phyloP scores from a whole-genome alignment of 1,140 invertebrate genomes.

The Macrostomum lignano region DNA sequence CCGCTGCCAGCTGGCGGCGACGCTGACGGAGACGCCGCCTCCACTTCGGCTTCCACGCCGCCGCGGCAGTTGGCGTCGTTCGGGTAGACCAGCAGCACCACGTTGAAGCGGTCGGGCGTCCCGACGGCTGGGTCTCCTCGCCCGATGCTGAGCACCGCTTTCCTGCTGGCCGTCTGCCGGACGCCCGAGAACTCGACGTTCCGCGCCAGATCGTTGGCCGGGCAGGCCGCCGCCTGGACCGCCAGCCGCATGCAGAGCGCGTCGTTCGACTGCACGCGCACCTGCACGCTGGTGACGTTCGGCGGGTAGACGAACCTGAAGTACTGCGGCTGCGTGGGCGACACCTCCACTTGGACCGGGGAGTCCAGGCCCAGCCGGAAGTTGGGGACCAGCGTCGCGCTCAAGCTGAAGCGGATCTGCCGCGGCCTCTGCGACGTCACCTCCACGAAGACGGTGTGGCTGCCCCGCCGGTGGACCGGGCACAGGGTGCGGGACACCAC shows the following conservation, averaged over 20 bases:
- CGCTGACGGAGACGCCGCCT: too few species aligned
- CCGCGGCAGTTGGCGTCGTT: too few species aligned
- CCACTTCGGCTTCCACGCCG: too few species aligned
- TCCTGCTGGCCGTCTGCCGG: slow-evolving; percentile 41
- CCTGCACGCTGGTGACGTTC: slow-evolving; percentile 34
- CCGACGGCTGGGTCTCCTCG: too few species aligned
- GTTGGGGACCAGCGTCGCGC: slow-evolving; percentile 30
- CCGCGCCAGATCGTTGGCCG: slow-evolving; percentile 41
- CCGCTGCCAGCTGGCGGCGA: too few species aligned
- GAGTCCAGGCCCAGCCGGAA: slow-evolving; percentile 31
- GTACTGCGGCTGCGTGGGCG: slow-evolving; percentile 31
- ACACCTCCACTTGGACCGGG: slow-evolving; percentile 18
- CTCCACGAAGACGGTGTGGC: slow-evolving; percentile 32
- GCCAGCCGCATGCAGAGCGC: slow-evolving; percentile 40
- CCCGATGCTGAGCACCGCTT: slow-evolving; percentile 44
- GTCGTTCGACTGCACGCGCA: slow-evolving; percentile 37
- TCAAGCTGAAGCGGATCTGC: slow-evolving; percentile 30
- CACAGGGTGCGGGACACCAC: slow-evolving; percentile 37
- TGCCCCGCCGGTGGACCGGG: slow-evolving; percentile 30
- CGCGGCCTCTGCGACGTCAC: slow-evolving; percentile 33
- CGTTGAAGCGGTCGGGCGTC: too few species aligned
- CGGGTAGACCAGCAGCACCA: too few species aligned
- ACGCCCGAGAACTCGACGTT: slow-evolving; percentile 40
- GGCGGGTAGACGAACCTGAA: slow-evolving; percentile 30
- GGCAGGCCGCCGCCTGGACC: slow-evolving; percentile 46